phyloP scores from a whole-genome alignment of 2,113 vertebrate species.

The Leucopsar rothschildi region DNA sequence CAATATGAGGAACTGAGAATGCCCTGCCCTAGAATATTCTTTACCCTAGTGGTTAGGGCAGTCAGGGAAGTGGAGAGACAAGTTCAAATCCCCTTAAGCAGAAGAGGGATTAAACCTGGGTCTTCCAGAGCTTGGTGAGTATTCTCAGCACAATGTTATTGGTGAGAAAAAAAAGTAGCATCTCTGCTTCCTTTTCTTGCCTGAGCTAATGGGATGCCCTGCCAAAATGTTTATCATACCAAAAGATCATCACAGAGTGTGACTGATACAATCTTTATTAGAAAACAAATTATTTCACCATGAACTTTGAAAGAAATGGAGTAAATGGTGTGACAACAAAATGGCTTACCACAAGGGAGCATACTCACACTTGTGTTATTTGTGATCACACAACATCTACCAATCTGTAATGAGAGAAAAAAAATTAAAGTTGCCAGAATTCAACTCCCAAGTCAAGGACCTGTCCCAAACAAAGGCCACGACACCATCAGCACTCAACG shows the following conservation, averaged over 20 bases:
- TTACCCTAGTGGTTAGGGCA: slow-evolving; percentile 41
- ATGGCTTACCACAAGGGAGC: slow-evolving; percentile 68
- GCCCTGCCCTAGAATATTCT: slow-evolving; percentile 50
- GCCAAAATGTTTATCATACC: slow-evolving; percentile 2
- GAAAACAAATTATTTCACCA: slow-evolving; percentile 38
- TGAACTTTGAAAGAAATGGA: slow-evolving; percentile 38
- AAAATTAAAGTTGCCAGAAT: background rate
- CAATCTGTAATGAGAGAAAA: background rate
- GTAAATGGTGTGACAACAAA: slow-evolving; percentile 27
- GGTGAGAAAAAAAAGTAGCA: slow-evolving; percentile 43
- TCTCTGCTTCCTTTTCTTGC: slow-evolving; percentile 21
- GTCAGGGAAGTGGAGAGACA: slow-evolving; percentile 50
- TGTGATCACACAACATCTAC: background rate
- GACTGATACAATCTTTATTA: slow-evolving; percentile 58
- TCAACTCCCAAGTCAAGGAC: background rate
- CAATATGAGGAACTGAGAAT: slow-evolving; percentile 57
- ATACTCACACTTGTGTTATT: slow-evolving; percentile 62
- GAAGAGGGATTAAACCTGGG: slow-evolving; percentile 4
- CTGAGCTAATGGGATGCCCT: background rate
- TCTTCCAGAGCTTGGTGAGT: background rate
- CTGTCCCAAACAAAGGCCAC: background rate
- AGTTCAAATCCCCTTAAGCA: slow-evolving; percentile 59
- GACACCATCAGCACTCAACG: background rate
- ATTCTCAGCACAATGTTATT: background rate
- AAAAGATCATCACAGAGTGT: slow-evolving; percentile 28